phyloP scores from a whole-genome alignment of 2,888 invertebrate genomes.

The Hypomecis atomaria region DNA sequence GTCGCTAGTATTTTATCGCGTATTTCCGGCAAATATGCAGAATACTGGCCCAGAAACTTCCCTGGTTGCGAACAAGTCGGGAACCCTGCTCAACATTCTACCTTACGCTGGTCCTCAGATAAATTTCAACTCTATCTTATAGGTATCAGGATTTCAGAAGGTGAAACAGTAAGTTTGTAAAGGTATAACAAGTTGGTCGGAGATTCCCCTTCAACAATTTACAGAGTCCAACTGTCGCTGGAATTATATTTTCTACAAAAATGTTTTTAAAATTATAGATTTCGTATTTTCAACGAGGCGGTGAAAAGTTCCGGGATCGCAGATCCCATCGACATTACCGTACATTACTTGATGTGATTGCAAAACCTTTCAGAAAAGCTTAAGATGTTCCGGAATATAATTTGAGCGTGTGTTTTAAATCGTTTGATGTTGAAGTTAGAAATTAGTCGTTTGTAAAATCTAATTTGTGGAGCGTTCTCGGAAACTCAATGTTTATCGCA shows the following conservation, averaged over 20 bases:
- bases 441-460: slow-evolving; percentile 13
- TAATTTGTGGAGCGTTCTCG: slow-evolving; percentile 4
- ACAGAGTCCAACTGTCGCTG: slow-evolving; percentile 56
- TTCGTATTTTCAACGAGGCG: slow-evolving; percentile 39
- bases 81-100: slow-evolving; percentile 31
- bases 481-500: slow-evolving; percentile 1
- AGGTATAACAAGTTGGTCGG: slow-evolving; percentile 55
- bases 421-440: slow-evolving; percentile 14
- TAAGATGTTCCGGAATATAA: slow-evolving; percentile 3
- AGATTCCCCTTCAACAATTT: slow-evolving; percentile 52
- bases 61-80: slow-evolving; percentile 47
- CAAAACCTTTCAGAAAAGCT: neutral
- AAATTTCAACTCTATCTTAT: slow-evolving; percentile 28
- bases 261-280: slow-evolving; percentile 44
- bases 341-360: slow-evolving; percentile 9
- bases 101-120: slow-evolving; percentile 1
- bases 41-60: slow-evolving; percentile 57
- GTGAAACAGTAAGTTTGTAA: slow-evolving; percentile 38
- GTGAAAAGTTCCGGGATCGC: slow-evolving; percentile 31
- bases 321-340: slow-evolving; percentile 18
- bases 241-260: slow-evolving; percentile 50
- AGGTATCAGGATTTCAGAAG: slow-evolving; percentile 23
- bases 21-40: slow-evolving; percentile 55
- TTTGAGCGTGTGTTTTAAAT: slow-evolving; percentile 9
- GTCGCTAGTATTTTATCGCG: slow-evolving; percentile 53